Evolutionary conservation across 2,113 vertebrate species (phyloP), one percentile per base, ranked within the genome.

Genomic region (Neogobius melanostomus): DNA sequence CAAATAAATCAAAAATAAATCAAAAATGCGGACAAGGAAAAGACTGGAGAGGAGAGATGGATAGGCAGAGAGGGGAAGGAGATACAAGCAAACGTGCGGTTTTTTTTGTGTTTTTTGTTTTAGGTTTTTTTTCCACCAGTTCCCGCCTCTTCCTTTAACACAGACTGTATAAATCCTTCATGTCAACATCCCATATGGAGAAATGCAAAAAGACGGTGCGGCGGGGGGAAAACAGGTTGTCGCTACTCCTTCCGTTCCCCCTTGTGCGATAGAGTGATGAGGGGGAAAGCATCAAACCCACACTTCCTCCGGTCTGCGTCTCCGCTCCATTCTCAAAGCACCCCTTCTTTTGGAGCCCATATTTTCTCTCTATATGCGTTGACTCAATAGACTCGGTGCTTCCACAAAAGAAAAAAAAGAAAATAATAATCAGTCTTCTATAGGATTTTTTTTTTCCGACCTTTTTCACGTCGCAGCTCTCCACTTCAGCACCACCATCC

Each of bases 91-190:
- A 74, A 56, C 52, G 72, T 52, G 71, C 74, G 66, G 67, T 79
- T 47, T 47, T 47, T 47, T 47, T 21, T 21, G 21, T 21, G n/a
- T 21, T 1, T 36, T 36, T 36, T 36, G 28, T 36, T 36, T 36
- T 36, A 5, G 28, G 1, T 36, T 36, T 47, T 51, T 11, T 51
- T 51, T 64, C 68, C 77, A 86, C 86, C 78, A 46, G 11, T 17
- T 64, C 45, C 62, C 46, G 44, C 45, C 46, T 64, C 45, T 17
- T 64, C 45, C 79, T 85, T 74, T 88, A 89, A 74, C 72, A 82
- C 61, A 80, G 56, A 85, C 80, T 68, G 82, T 72, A 87, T 85
- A 87, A 86, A 89, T 89, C 88, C 88, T 69, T 89, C 79, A 90
- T 72, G 72, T 85, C 83, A 80, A 80, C 76, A 86, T 89, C 59